A percentile compares a stretch with the other conserved stretches of the same genome.
Conservation (phyloP, 2,888 invertebrate species). For the Neoaliturus tenellus region DNA sequence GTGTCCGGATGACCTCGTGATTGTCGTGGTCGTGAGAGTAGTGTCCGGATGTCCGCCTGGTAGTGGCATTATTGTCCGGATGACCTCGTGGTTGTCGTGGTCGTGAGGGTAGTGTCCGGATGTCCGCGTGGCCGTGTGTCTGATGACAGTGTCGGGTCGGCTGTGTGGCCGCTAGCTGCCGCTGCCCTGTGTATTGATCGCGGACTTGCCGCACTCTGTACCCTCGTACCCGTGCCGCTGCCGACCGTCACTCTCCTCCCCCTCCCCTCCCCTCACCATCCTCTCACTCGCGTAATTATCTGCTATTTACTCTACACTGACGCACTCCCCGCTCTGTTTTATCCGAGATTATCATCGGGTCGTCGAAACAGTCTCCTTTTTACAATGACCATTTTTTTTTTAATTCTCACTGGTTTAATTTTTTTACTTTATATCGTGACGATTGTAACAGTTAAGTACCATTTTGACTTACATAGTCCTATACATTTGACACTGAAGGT, state of each 20-base stretch:
- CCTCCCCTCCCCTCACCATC: too few species aligned
- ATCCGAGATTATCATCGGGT: too few species aligned
- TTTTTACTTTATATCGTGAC: too few species aligned
- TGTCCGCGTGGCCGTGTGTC: background rate
- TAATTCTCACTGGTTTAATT: too few species aligned
- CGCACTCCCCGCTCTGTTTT: background rate
- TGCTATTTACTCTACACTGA: background rate
- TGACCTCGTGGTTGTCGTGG: background rate
- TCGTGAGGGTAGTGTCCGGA: background rate
- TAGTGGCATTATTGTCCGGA: background rate
- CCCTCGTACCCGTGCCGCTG: background rate
- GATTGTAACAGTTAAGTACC: too few species aligned
- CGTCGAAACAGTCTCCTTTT: too few species aligned
- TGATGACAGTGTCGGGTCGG: background rate
- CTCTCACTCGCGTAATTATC: background rate
- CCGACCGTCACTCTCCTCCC: background rate
- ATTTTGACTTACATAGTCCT: too few species aligned
- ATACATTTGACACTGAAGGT: too few species aligned
- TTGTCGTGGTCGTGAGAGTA: too few species aligned
- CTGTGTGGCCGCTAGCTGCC: constrained; percentile 1
- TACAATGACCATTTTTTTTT: too few species aligned
- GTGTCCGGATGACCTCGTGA: too few species aligned
- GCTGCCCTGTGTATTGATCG: constrained; percentile 21
- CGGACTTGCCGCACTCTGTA: background rate
- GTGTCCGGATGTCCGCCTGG: background rate